phyloP scores from a whole-genome alignment of 2,797 vertebrate genomes.

The Schizopygopsis pylzovi region DNA sequence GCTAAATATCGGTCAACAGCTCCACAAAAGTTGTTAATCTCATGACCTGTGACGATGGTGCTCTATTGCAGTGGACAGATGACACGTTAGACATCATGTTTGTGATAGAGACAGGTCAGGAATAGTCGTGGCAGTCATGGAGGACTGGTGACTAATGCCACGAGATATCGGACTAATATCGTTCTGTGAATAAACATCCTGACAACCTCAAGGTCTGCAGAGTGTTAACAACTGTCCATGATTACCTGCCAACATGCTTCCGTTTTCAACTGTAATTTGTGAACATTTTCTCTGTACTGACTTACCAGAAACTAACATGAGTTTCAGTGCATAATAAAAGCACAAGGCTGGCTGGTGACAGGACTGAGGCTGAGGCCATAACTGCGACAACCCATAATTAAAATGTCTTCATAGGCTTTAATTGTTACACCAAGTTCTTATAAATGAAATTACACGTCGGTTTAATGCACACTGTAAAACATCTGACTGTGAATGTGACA shows the following conservation, averaged over 20 bases:
- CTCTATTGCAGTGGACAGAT: background rate
- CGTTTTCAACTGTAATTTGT: background rate
- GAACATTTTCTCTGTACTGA: background rate
- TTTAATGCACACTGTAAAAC: slow-evolving; percentile 11
- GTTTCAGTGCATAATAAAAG: slow-evolving; percentile 1
- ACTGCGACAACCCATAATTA: slow-evolving; percentile 22
- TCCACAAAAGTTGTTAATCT: background rate
- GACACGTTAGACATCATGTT: background rate
- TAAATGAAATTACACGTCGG: slow-evolving; percentile 10
- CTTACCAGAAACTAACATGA: background rate
- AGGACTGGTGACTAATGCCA: slow-evolving; percentile 24
- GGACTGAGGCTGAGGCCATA: background rate
- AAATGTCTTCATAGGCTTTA: slow-evolving; percentile 18
- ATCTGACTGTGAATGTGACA: background rate
- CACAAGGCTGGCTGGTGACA: background rate
- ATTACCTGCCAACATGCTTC: slow-evolving; percentile 22
- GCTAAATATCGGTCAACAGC: background rate
- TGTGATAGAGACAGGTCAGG: background rate
- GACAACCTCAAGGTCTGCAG: slow-evolving; percentile 11
- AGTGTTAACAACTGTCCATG: background rate
- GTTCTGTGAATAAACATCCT: slow-evolving; percentile 14
- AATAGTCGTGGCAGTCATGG: background rate
- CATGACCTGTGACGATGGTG: background rate
- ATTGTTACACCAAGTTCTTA: slow-evolving; percentile 21
- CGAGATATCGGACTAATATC: background rate